Conservation (phyloP, 2,113 vertebrate species). For the Marcusenius ussheri region DNA sequence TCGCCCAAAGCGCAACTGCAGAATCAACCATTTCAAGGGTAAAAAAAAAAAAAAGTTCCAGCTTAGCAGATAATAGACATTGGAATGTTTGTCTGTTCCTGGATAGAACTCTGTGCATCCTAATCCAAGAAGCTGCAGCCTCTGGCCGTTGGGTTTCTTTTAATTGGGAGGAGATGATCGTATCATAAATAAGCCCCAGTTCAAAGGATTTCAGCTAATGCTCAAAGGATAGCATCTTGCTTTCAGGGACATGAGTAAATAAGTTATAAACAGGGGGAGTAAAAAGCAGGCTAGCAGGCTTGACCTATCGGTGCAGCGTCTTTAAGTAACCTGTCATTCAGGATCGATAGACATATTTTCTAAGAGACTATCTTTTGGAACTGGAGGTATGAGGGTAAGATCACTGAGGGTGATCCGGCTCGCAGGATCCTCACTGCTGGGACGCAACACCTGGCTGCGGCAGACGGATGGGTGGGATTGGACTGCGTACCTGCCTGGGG, state of each 20-base stretch:
- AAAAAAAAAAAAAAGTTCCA: not conserved
- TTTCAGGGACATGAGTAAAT: not conserved
- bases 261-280: not conserved
- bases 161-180: not conserved
- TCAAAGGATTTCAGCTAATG: not conserved
- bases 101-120: not conserved
- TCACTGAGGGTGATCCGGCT: no score
- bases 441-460: no score
- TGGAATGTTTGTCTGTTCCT: not conserved
- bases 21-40: slow-evolving; percentile 7
- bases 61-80: slow-evolving; percentile 3
- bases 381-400: not conserved
- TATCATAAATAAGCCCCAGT: not conserved
- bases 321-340: not conserved
- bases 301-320: not conserved
- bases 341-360: not conserved
- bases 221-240: not conserved
- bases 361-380: not conserved
- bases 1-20: slow-evolving; percentile 8
- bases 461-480: no score
- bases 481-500: no score
- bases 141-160: not conserved
- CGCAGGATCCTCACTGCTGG: no score
- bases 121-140: not conserved
- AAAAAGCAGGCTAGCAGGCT: not conserved